These are phyloP conservation scores for Eustalomyia histrio DNA, from an alignment of 2,888 invertebrate genomes.

Conservation along the genomic window DNA sequence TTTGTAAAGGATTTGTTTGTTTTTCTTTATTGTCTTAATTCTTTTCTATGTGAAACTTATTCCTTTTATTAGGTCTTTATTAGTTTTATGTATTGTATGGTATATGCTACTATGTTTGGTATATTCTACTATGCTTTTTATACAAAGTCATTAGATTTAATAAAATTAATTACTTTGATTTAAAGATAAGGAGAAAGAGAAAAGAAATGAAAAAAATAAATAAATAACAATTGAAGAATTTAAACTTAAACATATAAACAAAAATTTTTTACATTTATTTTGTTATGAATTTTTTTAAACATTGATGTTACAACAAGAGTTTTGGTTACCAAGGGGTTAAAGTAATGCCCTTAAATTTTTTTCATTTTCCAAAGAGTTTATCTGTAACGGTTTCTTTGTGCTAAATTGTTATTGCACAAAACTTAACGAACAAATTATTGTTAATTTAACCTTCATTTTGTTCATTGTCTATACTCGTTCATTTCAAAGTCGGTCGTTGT, in stretches of 20 bases:
- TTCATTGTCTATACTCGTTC: constrained; percentile 25
- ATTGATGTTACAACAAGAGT: too few relatives aligned
- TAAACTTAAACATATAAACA: too few relatives aligned
- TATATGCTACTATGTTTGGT: too few relatives aligned
- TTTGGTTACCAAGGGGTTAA: too few relatives aligned
- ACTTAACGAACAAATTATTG: constrained; percentile 27
- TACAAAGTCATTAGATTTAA: not conserved
- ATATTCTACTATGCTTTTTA: too few relatives aligned
- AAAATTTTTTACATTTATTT: too few relatives aligned
- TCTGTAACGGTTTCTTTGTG: constrained; percentile 22
- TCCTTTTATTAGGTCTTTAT: not conserved
- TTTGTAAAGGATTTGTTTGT: too few relatives aligned
- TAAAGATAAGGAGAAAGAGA: not conserved
- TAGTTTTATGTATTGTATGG: not conserved
- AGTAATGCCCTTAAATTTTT: too few relatives aligned
- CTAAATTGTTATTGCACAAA: constrained; percentile 8
- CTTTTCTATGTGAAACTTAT: too few relatives aligned
- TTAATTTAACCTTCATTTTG: not conserved
- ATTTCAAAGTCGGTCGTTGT: constrained; percentile 56
- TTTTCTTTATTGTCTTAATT: too few relatives aligned
- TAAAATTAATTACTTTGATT: not conserved
- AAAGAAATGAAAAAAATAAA: not conserved
- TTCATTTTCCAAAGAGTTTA: not conserved
- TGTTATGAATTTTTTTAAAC: too few relatives aligned
- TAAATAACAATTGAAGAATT: too few relatives aligned